These are phyloP conservation scores for Neosilurus hyrtlii DNA, from an alignment of 2,797 vertebrate genomes.

Conservation along the genomic window DNA sequence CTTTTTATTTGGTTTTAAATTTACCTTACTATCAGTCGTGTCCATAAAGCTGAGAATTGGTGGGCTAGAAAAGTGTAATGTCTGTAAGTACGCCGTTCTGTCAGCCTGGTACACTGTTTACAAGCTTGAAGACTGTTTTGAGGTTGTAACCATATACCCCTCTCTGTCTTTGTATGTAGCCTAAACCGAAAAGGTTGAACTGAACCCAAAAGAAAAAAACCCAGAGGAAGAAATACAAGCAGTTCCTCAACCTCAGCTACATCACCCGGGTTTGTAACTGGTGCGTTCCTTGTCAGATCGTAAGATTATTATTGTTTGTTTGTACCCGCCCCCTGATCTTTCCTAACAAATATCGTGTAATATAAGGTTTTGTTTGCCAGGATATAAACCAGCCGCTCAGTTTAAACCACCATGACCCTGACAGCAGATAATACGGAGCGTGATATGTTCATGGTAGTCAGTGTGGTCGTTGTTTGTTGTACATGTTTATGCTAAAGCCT, in stretches of 20 bases:
- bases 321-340: neutral
- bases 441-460: neutral
- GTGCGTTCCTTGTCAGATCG: neutral
- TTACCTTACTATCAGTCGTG: neutral
- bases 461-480: neutral
- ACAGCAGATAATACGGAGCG: neutral
- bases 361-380: neutral
- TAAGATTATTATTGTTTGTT: neutral
- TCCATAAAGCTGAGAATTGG: neutral
- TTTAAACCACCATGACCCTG: neutral
- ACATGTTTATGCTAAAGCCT: neutral
- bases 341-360: neutral
- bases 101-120: neutral
- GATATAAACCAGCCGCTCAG: neutral
- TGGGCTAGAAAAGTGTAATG: neutral
- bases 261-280: neutral
- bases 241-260: conserved; percentile 2
- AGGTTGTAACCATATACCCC: neutral
- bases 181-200: neutral
- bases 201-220: neutral
- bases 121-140: too few relatives aligned
- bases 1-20: neutral
- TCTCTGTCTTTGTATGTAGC: neutral
- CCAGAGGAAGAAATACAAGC: neutral
- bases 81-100: neutral